Evolutionary conservation across 2,888 invertebrate species (phyloP), one percentile per base, ranked within the genome.

Genomic region (Nyleta sp.): DNA sequence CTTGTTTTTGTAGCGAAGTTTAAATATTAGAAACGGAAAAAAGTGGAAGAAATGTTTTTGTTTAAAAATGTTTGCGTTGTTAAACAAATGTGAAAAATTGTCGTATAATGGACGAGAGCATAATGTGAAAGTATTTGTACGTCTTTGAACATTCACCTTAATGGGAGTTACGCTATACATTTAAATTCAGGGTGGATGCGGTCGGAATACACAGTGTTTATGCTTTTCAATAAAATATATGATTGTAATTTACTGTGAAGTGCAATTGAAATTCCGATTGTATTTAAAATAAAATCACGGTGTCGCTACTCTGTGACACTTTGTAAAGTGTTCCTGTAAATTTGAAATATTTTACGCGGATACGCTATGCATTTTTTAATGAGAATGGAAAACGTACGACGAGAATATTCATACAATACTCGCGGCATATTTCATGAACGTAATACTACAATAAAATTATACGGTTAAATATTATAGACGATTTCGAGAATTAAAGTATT

Each of bases 381-480:
- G 31, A 52, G 52, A 31, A 53, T 31, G 42, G 33, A 65, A 52
- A 65, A 52, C n/a, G 20, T 42, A 44, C n/a, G 53, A 18, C 6
- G 31, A 53, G 65, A 53, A 53, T 65, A 42, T 65, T 40, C 52
- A 50, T 40, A 28, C 18, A 44, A 65, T 31, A 42, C 31, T 65
- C 52, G 42, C 28, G 42, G 15, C 15, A 31, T 65, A 53, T 65
- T 65, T 65, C 20, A 65, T 33, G 65, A 65, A 44, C 24, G 15
- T 65, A 50, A 24, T 40, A 31, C 20, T 42, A 53, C 20, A 31
- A 24, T 52, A 40, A 28, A 28, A 28, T 52, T 64, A 40, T n/a
- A 50, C 17, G 17, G 11, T n/a, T 64, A 24, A 22, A 48, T 35
- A 35, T 35, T 53, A 35, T n/a, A 53, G 11, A 20, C 7, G 22